Evolutionary conservation across 1,140 invertebrate species (phyloP), one percentile per base, ranked within the genome.

Genomic region (Neodiprion virginianus): DNA sequence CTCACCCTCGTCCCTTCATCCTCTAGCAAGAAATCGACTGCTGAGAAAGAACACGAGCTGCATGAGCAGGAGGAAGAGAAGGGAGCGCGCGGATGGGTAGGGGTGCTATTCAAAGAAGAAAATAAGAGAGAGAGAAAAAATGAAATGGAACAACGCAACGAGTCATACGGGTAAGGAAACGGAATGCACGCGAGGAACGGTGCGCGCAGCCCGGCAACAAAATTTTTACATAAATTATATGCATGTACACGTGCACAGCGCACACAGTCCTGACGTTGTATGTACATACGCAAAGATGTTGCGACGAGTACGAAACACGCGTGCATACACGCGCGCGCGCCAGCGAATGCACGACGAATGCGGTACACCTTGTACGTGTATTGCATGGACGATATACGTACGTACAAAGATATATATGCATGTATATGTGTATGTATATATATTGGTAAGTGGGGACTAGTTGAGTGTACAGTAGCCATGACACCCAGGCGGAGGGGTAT

Each of bases 401-500:
- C 67, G 12, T 17, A 65, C 2, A 65, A 14, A 21, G 12, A 7
- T 65, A 65, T 9, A 68, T 17, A 21, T 17, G 17, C 0, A 17
- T 9, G 17, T 68, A 61, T n/a, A n/a, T 61, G n/a, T n/a, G 53
- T 61, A 61, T n/a, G 10, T 11, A 14, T n/a, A 14, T 53, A 14
- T 61, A 61, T 12, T 8, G 53, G 53, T 61, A 61, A 61, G 53
- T 61, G 53, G 53, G n/a, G 53, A 61, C 53, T 61, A 61, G 53
- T 61, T 61, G 53, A 61, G 77, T 80, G 76, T 78, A 84, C 76
- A 84, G 82, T 86, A 85, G 83, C 82, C 82, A 83, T 82, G 80
- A 85, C 83, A 84, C 81, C 28, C 80, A 77, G 80, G 77, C 83
- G 73, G 80, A 65, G 80, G 81, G 82, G 83, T 85, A 86, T 84